Conservation (phyloP, 1,140 invertebrate species). For the Microplitis demolitor region DNA sequence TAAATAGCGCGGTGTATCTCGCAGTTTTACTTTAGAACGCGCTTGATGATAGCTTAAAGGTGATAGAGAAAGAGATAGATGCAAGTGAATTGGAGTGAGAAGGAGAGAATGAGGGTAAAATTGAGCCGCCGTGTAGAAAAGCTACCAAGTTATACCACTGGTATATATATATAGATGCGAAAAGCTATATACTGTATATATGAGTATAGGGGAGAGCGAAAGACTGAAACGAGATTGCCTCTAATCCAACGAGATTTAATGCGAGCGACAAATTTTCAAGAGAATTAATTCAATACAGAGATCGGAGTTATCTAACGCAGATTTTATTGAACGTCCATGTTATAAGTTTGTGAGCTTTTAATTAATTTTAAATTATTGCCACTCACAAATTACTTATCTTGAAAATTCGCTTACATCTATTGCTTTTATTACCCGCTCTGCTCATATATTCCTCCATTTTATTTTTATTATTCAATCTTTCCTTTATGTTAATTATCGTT, state of each 20-base stretch:
- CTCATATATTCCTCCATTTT: no score
- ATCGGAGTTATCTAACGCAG: background rate
- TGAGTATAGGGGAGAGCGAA: background rate
- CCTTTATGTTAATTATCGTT: no score
- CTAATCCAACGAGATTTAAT: constrained; percentile 35
- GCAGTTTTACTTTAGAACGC: constrained; percentile 10
- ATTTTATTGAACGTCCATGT: constrained; percentile 12
- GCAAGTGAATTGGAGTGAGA: no score
- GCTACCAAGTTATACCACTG: no score
- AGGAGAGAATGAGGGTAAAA: constrained; percentile 1
- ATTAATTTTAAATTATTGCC: constrained; percentile 2
- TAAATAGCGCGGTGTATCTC: constrained; percentile 1
- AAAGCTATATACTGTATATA: background rate
- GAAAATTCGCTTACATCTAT: background rate
- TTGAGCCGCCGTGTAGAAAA: background rate
- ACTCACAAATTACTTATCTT: constrained; percentile 1
- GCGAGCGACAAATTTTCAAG: constrained; percentile 35
- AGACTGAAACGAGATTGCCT: constrained; percentile 31
- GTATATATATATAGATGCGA: constrained; percentile 3
- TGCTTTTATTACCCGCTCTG: background rate
- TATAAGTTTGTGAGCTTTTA: background rate
- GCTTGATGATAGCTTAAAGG: constrained; percentile 4
- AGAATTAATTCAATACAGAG: constrained; percentile 35
- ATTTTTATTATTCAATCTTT: no score
- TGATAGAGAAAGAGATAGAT: background rate